Base-by-base conservation (phyloP, 2,113 vertebrate genomes). In the Pipa parva region DNA sequence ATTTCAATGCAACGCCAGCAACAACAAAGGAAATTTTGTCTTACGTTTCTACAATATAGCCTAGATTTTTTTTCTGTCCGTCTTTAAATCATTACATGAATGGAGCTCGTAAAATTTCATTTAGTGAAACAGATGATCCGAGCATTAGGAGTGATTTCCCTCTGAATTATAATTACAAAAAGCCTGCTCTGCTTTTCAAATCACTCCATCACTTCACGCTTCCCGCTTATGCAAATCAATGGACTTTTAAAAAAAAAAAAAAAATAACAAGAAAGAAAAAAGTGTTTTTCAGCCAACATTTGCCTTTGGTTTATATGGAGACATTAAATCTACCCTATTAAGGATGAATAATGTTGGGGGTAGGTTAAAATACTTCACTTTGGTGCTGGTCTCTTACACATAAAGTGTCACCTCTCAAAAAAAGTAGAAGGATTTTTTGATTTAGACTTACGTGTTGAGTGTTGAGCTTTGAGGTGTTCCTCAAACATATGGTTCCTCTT, bases 91-190 rank as follows among this genome's bases (percentile, higher is more conserved):
- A 27, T 31, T 55, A 29, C 17, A 29, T 55, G 17, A 55, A 29
- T 55, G 52, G 20, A 29, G 52, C 27, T 55, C 52, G 18, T 31
- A 55, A 26, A 31, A n/a, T 55, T 29, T 55, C 52, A 55, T 26
- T 55, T 55, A 55, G 52, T 1, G 25, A 29, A 27, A 18, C 26
- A 29, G 52, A 20, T 55, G 52, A 55, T 55, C 17, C 2, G 13
- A 2, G 52, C 52, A 55, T 55, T 55, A 55, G 25, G 17, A 29
- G 15, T 13, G 8, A 55, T 55, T 55, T 55, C 15, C 26, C n/a
- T 28, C 26, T 55, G 52, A 55, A 55, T 55, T 55, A 13, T 55
- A 55, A 55, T 55, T 55, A 29, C 52, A 55, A 26, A 27, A 31
- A 55, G 27, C 17, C n/a, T 29, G 27, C 52, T 29, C 52, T 55